Conservation (phyloP, 2,888 invertebrate genomes). For the Quadroppia sp. region DNA sequence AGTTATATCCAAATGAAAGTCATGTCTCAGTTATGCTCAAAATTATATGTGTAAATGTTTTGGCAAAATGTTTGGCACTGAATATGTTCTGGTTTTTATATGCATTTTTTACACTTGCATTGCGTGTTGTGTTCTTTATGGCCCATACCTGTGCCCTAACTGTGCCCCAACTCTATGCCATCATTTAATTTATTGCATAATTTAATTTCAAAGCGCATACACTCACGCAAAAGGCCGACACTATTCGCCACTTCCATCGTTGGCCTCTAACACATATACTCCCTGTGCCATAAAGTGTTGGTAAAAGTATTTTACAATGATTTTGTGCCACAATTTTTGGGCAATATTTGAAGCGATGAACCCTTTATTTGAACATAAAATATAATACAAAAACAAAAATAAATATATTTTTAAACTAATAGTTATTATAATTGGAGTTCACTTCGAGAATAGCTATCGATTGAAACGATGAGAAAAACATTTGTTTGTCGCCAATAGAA, state of each 20-base stretch:
- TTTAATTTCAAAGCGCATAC: conserved; percentile 35
- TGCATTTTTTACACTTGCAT: background rate
- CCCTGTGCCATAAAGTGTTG: conserved; percentile 7
- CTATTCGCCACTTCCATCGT: background rate
- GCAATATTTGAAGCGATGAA: background rate
- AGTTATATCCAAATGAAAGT: too few relatives aligned
- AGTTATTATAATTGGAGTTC: too few relatives aligned
- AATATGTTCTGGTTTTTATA: conserved; percentile 22
- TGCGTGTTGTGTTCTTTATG: conserved; percentile 28
- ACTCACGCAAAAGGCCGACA: conserved; percentile 36
- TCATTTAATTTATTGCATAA: conserved; percentile 39
- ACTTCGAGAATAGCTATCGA: too few relatives aligned
- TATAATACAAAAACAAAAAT: background rate
- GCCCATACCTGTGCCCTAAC: conserved; percentile 15
- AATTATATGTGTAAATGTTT: background rate
- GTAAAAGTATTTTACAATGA: background rate
- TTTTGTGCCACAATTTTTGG: background rate
- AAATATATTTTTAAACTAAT: too few relatives aligned
- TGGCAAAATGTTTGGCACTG: background rate
- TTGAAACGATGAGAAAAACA: too few relatives aligned
- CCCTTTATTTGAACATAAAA: background rate
- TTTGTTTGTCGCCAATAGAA: too few relatives aligned
- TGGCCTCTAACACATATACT: background rate
- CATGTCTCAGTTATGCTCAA: background rate
- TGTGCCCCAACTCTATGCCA: background rate